Conservation (phyloP, 1,140 invertebrate genomes). For the Drosophila obscura region DNA sequence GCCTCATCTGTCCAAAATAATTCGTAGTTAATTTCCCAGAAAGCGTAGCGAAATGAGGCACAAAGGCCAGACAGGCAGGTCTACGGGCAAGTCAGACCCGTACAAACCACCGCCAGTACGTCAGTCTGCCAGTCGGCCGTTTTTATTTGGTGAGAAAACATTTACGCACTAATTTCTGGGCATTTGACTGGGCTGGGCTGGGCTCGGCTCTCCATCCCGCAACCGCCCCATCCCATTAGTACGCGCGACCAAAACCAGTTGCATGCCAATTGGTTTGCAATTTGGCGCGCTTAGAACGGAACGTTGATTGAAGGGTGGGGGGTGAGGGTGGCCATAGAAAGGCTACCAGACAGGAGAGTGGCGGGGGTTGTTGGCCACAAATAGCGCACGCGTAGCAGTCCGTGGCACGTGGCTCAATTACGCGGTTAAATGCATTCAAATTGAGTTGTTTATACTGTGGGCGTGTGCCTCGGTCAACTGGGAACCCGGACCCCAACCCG, state of each 20-base stretch:
- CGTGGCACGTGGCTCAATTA: conserved; percentile 78
- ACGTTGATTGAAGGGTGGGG: conserved; percentile 1
- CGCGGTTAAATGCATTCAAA: conserved; percentile 84
- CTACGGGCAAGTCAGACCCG: conserved; percentile 8
- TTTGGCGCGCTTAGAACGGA: conserved; percentile 66
- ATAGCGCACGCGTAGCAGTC: conserved; percentile 73
- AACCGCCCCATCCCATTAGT: conserved; percentile 51
- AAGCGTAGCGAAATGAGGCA: conserved; percentile 78
- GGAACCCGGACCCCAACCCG: conserved; percentile 11
- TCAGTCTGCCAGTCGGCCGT: conserved; percentile 7
- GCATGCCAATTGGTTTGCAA: conserved; percentile 82
- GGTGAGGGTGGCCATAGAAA: too few species aligned
- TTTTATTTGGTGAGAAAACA: conserved; percentile 84
- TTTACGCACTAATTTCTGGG: conserved; percentile 82
- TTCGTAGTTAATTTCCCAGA: conserved; percentile 79
- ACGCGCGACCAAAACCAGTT: conserved; percentile 65
- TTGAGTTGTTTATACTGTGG: conserved; percentile 83
- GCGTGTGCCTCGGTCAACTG: conserved; percentile 55
- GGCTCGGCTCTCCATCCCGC: not conserved
- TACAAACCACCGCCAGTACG: conserved; percentile 1
- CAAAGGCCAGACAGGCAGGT: conserved; percentile 43
- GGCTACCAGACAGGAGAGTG: not conserved
- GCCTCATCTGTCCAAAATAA: conserved; percentile 64
- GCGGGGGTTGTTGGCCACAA: conserved; percentile 51
- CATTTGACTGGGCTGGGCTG: conserved; percentile 30